These are phyloP conservation scores for Agonum fuliginosum DNA, from an alignment of 2,888 invertebrate genomes.

Conservation along the genomic window DNA sequence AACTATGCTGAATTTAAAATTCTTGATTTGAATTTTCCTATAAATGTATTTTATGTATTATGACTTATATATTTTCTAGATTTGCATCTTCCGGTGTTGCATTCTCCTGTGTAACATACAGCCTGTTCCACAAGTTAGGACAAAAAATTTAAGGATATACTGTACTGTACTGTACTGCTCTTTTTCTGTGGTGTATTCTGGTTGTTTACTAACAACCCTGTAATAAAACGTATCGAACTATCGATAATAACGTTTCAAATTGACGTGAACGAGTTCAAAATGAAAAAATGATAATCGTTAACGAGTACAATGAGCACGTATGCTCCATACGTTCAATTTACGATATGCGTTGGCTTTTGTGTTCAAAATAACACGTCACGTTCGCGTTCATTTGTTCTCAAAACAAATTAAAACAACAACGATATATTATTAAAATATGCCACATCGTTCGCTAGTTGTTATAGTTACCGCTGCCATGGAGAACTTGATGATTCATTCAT, in stretches of 20 bases:
- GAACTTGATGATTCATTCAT: slow-evolving; percentile 29
- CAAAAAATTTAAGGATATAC: no score
- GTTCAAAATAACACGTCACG: neutral
- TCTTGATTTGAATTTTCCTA: no score
- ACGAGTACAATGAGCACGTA: neutral
- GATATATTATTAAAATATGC: slow-evolving; percentile 27
- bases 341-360: neutral
- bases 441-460: neutral
- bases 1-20: no score
- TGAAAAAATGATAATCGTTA: neutral
- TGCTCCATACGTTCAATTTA: neutral
- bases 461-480: neutral
- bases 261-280: neutral
- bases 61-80: no score
- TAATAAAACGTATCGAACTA: neutral
- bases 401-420: slow-evolving; percentile 23
- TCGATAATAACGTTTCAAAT: neutral
- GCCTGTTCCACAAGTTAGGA: no score
- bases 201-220: no score
- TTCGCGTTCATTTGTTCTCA: slow-evolving; percentile 8
- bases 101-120: no score
- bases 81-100: no score
- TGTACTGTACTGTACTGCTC: no score
- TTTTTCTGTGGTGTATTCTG: no score
- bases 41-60: no score